These are phyloP conservation scores for Bombus difficillimus DNA, from an alignment of 1,140 invertebrate genomes.

Conservation along the genomic window DNA sequence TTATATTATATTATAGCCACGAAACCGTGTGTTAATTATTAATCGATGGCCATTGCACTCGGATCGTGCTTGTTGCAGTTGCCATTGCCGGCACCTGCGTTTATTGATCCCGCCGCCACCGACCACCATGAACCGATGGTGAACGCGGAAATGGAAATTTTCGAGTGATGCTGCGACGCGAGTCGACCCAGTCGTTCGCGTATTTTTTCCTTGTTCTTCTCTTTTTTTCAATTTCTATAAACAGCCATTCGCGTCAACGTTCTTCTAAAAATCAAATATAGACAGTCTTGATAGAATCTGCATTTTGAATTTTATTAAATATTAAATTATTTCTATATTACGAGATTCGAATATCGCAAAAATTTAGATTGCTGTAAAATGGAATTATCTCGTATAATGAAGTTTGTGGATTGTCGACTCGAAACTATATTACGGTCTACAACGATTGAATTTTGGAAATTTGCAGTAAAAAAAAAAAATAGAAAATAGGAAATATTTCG, in stretches of 20 bases:
- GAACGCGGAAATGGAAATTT: conserved; percentile 38
- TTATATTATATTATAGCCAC: not conserved
- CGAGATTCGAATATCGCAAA: no score
- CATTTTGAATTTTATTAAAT: not conserved
- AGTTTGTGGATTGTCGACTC: no score
- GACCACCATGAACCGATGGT: conserved; percentile 19
- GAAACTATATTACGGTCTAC: no score
- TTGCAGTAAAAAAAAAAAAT: no score
- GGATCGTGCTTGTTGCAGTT: conserved; percentile 40
- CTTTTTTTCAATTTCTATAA: not conserved
- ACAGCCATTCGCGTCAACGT: not conserved
- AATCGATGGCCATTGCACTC: conserved; percentile 50
- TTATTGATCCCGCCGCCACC: conserved; percentile 47
- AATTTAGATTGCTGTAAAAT: no score
- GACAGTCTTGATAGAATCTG: not conserved
- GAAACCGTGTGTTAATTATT: conserved; percentile 41
- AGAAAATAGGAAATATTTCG: no score
- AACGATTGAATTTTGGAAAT: no score
- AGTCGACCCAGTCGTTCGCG: not conserved
- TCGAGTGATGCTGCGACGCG: conserved; percentile 14
- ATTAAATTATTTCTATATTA: no score
- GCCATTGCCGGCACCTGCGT: conserved; percentile 38
- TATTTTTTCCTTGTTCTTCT: not conserved
- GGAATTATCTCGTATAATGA: no score
- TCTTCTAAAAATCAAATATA: not conserved